These are phyloP conservation scores for Periparus ater DNA, from an alignment of 2,797 vertebrate genomes.

Conservation along the genomic window DNA sequence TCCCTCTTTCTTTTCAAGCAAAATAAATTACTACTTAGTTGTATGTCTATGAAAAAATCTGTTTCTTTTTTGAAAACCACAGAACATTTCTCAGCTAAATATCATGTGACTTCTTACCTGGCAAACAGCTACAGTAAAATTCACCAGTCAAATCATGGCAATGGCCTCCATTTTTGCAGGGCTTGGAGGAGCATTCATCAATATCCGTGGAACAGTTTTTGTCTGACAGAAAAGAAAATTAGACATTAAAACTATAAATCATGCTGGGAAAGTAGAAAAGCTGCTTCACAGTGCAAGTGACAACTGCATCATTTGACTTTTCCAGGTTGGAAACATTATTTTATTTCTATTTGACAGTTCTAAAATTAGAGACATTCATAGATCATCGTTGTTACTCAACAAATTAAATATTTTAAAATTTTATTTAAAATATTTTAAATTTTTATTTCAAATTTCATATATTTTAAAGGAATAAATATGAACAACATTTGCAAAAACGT, in stretches of 20 bases:
- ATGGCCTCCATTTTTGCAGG: conserved; percentile 79
- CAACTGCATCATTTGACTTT: conserved; percentile 62
- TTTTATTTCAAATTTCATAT: background rate
- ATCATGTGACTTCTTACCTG: conserved; percentile 72
- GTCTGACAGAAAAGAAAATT: conserved; percentile 75
- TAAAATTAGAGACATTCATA: conserved; percentile 28
- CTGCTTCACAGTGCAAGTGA: conserved; percentile 56
- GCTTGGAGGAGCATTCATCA: conserved; percentile 72
- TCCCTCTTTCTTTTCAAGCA: background rate
- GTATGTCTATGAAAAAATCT: background rate
- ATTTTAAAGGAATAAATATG: background rate
- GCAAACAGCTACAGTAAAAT: conserved; percentile 72
- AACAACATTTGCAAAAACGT: background rate
- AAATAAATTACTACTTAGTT: background rate
- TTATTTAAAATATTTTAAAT: no score
- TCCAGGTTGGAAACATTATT: conserved; percentile 21
- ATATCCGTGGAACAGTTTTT: conserved; percentile 81
- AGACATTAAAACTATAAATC: conserved; percentile 73
- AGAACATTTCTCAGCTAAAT: conserved; percentile 13
- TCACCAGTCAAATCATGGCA: conserved; percentile 69
- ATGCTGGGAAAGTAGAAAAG: conserved; percentile 58
- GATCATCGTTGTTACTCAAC: conserved; percentile 15
- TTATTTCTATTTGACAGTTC: conserved; percentile 47
- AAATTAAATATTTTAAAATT: conserved; percentile 34
- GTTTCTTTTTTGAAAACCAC: background rate